A percentile compares a stretch with the other conserved stretches of the same genome.
These are phyloP conservation scores for Napeogenes inachia DNA, from an alignment of 2,888 invertebrate genomes.

Conservation along the genomic window DNA sequence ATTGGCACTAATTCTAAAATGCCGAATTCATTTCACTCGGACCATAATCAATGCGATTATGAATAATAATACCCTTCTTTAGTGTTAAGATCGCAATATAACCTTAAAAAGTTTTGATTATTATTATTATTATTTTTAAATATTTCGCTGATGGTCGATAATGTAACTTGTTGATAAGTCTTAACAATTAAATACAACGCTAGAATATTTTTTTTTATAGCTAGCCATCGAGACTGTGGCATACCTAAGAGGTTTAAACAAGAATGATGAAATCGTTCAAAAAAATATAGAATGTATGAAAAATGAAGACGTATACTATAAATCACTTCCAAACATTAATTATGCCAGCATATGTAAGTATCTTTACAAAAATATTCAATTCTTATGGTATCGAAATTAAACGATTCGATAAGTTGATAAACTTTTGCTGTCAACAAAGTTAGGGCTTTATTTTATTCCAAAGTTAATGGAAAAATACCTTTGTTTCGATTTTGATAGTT, in stretches of 20 bases:
- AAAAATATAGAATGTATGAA: slow-evolving; percentile 44
- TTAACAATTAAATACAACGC: neutral
- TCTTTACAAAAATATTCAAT: neutral
- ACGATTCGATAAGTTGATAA: too few relatives aligned
- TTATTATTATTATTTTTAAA: too few relatives aligned
- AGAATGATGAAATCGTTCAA: slow-evolving; percentile 41
- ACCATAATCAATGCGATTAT: too few relatives aligned
- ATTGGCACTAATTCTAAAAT: too few relatives aligned
- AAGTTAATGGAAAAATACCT: neutral
- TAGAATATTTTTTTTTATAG: slow-evolving; percentile 14
- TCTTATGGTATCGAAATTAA: too few relatives aligned
- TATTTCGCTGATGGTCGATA: too few relatives aligned
- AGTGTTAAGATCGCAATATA: too few relatives aligned
- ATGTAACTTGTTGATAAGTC: too few relatives aligned
- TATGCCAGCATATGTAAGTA: slow-evolving; percentile 5
- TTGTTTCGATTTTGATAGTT: neutral
- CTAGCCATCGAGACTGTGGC: slow-evolving; percentile 37
- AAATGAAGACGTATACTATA: slow-evolving; percentile 11
- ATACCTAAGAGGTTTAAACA: slow-evolving; percentile 42
- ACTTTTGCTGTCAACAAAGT: neutral
- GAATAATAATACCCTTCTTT: too few relatives aligned
- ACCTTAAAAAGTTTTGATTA: too few relatives aligned
- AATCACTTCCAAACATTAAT: slow-evolving; percentile 8
- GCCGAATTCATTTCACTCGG: too few relatives aligned
- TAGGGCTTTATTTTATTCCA: neutral